Percentiles rank a stretch among this genome's conserved stretches.
These are phyloP conservation scores for Mormoops blainvillei DNA, from an alignment of 2,113 vertebrate genomes.

Conservation along the genomic window DNA sequence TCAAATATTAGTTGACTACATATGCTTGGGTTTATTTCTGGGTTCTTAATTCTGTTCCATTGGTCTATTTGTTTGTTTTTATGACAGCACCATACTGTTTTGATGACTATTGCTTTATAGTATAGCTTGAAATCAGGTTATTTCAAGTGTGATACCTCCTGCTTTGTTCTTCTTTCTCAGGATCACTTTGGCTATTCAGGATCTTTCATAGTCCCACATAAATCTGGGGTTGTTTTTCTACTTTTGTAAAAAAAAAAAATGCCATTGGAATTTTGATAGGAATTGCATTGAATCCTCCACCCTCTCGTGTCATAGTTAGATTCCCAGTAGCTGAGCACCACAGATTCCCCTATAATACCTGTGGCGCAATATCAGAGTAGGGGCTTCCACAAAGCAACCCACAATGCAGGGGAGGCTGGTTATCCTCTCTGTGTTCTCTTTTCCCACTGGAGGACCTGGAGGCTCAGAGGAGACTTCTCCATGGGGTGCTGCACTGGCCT, in stretches of 20 bases:
- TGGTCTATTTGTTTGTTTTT: background rate
- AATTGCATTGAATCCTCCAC: background rate
- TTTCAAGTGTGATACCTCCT: background rate
- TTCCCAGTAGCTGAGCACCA: background rate
- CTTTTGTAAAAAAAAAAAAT: background rate
- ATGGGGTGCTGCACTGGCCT: background rate
- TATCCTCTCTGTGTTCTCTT: background rate
- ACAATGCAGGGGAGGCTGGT: background rate
- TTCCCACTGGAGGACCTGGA: background rate
- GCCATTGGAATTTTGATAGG: background rate
- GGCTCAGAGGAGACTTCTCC: background rate
- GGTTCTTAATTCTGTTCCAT: background rate
- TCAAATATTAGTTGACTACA: background rate
- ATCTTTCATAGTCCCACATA: background rate
- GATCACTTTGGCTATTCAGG: background rate
- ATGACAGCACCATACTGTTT: background rate
- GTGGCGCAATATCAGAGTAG: background rate
- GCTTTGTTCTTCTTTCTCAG: background rate
- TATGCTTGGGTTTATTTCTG: background rate
- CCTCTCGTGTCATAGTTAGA: background rate
- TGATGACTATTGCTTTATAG: background rate
- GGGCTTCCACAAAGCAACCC: background rate
- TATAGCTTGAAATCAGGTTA: background rate
- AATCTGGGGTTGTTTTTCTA: background rate
- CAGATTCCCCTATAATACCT: background rate